phyloP scores from a whole-genome alignment of 2,888 invertebrate genomes.

The Mellilla xanthometata region DNA sequence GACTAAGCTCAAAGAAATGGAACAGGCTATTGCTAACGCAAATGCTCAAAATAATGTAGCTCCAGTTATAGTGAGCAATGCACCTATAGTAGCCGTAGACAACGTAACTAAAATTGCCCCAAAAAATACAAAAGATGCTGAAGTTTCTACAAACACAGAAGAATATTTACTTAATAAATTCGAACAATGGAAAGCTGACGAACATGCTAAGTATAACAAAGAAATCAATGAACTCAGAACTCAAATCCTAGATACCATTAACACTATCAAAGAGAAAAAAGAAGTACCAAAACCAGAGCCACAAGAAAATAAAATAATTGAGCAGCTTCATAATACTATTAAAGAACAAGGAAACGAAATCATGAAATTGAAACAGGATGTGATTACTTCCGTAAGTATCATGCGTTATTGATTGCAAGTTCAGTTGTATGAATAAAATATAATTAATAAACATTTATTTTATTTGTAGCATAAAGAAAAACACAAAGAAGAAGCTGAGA shows the following conservation, averaged over 20 bases:
- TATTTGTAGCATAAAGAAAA: constrained; percentile 49
- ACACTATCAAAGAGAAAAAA: constrained; percentile 55
- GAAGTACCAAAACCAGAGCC: constrained; percentile 31
- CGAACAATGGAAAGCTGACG: constrained; percentile 78
- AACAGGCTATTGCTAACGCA: constrained; percentile 44
- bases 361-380: constrained; percentile 66
- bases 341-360: constrained; percentile 80
- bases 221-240: constrained; percentile 70
- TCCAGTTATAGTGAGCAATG: constrained; percentile 17
- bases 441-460: neutral
- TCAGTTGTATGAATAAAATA: neutral
- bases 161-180: constrained; percentile 61
- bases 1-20: constrained; percentile 74
- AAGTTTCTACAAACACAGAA: constrained; percentile 57
- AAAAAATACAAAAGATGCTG: constrained; percentile 57
- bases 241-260: constrained; percentile 67
- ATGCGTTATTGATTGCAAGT: neutral
- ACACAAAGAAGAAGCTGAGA: constrained; percentile 48
- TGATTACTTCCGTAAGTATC: constrained; percentile 61
- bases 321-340: constrained; percentile 66
- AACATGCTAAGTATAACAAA: constrained; percentile 78
- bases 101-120: constrained; percentile 12
- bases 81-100: constrained; percentile 10
- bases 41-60: constrained; percentile 32
- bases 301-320: constrained; percentile 56